Evolutionary conservation across 2,113 vertebrate species (phyloP).

Genomic region (Setophaga petechia): DNA sequence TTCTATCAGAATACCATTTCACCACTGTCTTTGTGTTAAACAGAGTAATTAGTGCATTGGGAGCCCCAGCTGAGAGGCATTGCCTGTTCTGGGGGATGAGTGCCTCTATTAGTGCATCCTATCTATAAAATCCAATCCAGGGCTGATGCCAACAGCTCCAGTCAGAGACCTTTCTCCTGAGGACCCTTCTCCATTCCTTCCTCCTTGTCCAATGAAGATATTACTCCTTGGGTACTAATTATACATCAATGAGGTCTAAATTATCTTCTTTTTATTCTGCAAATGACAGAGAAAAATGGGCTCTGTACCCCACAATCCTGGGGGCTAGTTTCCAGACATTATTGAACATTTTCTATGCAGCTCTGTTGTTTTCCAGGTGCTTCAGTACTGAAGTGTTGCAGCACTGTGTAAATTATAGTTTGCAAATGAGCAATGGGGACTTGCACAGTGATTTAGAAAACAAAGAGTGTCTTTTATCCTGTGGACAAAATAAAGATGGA

Average conservation of each 20-base stretch:
- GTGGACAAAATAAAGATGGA: not conserved
- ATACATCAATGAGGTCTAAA: not conserved
- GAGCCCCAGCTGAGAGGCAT: not conserved
- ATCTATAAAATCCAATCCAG: not conserved
- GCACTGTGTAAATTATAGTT: not conserved
- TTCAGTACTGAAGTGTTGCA: not conserved
- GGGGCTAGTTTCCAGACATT: not conserved
- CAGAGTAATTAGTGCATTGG: conserved; percentile 48
- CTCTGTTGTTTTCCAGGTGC: not conserved
- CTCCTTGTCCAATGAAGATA: not conserved
- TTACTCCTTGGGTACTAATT: not conserved
- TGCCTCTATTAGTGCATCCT: not conserved
- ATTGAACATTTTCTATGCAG: not conserved
- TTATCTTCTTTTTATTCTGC: not conserved
- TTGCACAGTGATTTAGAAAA: not conserved
- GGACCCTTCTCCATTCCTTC: not conserved
- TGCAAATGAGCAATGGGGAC: not conserved
- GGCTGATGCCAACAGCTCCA: not conserved
- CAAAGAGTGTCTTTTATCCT: not conserved
- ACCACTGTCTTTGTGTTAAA: conserved; percentile 9
- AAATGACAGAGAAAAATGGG: not conserved
- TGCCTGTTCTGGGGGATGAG: not conserved
- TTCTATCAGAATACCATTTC: not conserved
- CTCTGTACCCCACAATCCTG: not conserved
- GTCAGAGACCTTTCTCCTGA: not conserved